These are phyloP conservation scores for Rhynchomys soricoides DNA, from an alignment of 2,113 vertebrate species.

Conservation along the genomic window DNA sequence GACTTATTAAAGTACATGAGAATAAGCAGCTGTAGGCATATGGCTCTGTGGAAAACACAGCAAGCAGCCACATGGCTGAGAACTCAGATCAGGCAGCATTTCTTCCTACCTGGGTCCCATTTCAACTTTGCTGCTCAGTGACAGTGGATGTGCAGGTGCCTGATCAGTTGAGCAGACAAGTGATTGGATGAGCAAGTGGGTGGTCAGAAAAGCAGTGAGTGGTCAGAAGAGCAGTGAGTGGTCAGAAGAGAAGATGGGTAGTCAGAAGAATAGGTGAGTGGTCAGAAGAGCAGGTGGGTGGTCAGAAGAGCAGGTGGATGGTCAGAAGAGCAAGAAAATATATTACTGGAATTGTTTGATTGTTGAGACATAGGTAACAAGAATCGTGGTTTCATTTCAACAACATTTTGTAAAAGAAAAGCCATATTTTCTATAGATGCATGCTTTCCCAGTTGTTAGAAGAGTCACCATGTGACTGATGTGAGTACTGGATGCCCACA, in stretches of 20 bases:
- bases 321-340: too few relatives aligned
- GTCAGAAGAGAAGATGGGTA: not conserved
- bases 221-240: not conserved
- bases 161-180: not conserved
- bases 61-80: not conserved
- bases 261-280: not conserved
- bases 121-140: rapidly evolving
- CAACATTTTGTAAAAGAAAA: not conserved
- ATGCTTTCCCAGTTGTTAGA: not conserved
- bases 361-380: rapidly evolving
- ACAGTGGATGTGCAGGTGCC: rapidly evolving
- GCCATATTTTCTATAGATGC: not conserved
- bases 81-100: not conserved
- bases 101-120: not conserved
- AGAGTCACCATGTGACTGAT: too few relatives aligned
- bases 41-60: too few relatives aligned
- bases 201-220: not conserved
- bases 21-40: too few relatives aligned
- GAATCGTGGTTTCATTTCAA: too few relatives aligned
- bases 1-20: not conserved
- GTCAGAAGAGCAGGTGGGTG: not conserved
- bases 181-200: not conserved
- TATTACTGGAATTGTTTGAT: not conserved
- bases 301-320: not conserved
- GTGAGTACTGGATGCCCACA: not conserved